phyloP scores from a whole-genome alignment of 2,888 invertebrate genomes.

The Gasteruption jaculator region DNA sequence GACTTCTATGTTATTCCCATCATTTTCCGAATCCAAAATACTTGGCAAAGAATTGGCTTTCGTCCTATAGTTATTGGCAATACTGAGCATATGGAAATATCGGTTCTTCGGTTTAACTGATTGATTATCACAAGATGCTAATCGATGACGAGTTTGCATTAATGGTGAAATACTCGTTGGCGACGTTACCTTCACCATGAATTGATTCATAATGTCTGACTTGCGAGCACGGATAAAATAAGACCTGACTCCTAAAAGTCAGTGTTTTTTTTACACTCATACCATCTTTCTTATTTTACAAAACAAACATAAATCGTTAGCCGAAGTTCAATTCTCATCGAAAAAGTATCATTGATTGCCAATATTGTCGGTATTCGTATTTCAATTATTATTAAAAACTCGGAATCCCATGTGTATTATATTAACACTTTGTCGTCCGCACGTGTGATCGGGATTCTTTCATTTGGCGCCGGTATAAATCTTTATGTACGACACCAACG shows the following conservation, averaged over 20 bases:
- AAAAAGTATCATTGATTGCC: no score
- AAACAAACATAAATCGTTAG: no score
- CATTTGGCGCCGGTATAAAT: no score
- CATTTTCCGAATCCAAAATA: constrained; percentile 73
- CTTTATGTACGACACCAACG: no score
- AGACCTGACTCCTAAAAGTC: constrained; percentile 74
- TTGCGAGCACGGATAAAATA: constrained; percentile 80
- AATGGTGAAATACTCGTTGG: constrained; percentile 43
- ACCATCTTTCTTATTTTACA: constrained; percentile 3
- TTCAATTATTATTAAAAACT: no score
- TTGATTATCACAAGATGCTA: constrained; percentile 42
- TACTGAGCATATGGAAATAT: constrained; percentile 48
- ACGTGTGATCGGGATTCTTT: no score
- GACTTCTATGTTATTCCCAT: constrained; percentile 56
- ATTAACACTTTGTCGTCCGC: no score
- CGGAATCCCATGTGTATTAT: no score
- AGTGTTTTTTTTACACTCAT: no score
- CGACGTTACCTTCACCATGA: constrained; percentile 31
- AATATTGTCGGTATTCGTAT: no score
- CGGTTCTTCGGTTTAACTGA: constrained; percentile 40
- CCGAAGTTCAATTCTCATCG: no score
- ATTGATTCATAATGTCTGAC: constrained; percentile 52
- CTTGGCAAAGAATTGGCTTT: constrained; percentile 79
- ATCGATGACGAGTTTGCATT: constrained; percentile 40
- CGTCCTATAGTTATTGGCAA: constrained; percentile 42